These are phyloP conservation scores for Cottus gobio DNA, from an alignment of 2,113 vertebrate genomes.

Conservation along the genomic window DNA sequence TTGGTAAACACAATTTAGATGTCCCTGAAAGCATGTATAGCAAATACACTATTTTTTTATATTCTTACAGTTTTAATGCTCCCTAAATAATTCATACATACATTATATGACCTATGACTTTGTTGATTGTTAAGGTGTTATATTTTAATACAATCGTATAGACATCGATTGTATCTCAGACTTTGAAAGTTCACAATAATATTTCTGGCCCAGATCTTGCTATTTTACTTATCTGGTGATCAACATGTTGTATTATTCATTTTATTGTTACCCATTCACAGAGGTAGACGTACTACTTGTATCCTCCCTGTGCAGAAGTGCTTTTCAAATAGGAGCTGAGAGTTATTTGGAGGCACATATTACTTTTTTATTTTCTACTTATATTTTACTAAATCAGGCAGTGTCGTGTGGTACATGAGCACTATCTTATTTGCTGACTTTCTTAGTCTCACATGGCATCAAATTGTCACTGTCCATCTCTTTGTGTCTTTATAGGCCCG, in stretches of 20 bases:
- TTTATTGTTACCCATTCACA: neutral
- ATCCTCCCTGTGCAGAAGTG: too few relatives aligned
- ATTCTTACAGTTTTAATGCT: too few relatives aligned
- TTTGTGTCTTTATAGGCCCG: neutral
- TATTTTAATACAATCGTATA: neutral
- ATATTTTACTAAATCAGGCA: neutral
- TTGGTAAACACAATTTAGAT: neutral
- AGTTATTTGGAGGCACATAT: too few relatives aligned
- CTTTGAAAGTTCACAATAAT: too few relatives aligned
- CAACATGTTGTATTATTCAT: too few relatives aligned
- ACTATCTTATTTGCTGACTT: constrained; percentile 34
- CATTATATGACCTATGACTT: neutral
- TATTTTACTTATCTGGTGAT: too few relatives aligned
- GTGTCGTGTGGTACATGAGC: neutral
- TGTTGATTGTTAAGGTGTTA: neutral
- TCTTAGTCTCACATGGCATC: constrained; percentile 37
- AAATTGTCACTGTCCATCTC: neutral
- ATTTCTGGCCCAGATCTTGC: too few relatives aligned
- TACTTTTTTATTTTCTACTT: neutral
- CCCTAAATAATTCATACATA: neutral
- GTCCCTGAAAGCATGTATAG: neutral
- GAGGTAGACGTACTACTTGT: too few relatives aligned
- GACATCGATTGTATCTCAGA: neutral
- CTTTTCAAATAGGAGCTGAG: too few relatives aligned
- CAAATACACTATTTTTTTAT: too few relatives aligned